These are phyloP conservation scores for Macrochelys suwanniensis DNA, from an alignment of 2,797 vertebrate species.

Conservation along the genomic window DNA sequence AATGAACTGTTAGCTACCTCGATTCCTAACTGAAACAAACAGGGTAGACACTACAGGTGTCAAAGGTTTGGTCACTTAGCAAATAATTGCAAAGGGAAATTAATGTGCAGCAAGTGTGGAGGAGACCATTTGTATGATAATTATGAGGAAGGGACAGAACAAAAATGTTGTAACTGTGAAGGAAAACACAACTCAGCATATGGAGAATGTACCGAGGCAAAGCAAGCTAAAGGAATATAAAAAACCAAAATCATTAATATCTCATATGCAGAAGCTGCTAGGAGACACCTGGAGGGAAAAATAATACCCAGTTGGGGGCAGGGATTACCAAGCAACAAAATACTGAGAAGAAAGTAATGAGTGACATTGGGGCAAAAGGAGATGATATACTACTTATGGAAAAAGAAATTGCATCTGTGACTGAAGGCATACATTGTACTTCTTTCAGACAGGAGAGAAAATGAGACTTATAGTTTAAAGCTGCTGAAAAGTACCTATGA, in stretches of 20 bases:
- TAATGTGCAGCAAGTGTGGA: not conserved
- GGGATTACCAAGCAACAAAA: not conserved
- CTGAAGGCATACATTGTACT: not conserved
- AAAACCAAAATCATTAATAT: not conserved
- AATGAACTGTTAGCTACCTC: not conserved
- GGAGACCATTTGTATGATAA: not conserved
- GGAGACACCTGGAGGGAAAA: not conserved
- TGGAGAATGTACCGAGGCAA: not conserved
- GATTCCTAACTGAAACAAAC: not conserved
- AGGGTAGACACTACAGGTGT: not conserved
- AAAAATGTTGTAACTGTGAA: not conserved
- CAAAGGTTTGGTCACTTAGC: not conserved
- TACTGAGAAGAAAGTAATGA: not conserved
- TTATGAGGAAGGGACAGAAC: not conserved
- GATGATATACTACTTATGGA: not conserved
- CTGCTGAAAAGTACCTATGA: not conserved
- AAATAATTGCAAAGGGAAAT: not conserved
- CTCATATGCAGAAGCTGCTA: not conserved
- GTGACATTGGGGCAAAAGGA: not conserved
- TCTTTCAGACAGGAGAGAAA: not conserved
- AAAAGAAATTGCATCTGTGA: not conserved
- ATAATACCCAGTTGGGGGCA: not conserved
- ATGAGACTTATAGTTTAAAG: not conserved
- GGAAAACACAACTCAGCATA: not conserved
- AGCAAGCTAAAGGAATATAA: not conserved